A percentile compares a stretch with the other conserved stretches of the same genome.
Evolutionary conservation across 2,797 vertebrate genomes (phyloP).

Genomic region (Cynodonichthys magdalenae): DNA sequence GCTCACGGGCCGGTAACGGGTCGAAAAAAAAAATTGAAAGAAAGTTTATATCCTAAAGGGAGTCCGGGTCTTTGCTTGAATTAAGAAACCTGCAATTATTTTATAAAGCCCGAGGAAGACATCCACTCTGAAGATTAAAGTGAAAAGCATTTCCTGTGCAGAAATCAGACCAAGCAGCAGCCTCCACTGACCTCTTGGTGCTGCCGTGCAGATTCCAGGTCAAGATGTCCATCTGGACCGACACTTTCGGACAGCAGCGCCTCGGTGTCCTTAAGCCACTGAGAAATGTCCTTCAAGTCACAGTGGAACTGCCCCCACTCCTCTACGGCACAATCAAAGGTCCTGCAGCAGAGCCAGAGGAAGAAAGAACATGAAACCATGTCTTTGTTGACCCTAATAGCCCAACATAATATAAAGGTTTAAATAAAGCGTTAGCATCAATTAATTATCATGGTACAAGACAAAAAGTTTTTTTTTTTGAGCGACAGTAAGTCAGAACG

Average conservation of each 20-base stretch:
- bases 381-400: neutral
- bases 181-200: conserved; percentile 86
- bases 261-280: conserved; percentile 89
- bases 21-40: no score
- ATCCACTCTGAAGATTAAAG: no score
- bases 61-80: no score
- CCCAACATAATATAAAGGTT: no score
- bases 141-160: neutral
- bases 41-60: no score
- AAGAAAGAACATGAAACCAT: neutral
- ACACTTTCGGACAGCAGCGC: conserved; percentile 76
- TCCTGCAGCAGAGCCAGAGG: conserved; percentile 57
- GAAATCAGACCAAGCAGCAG: neutral
- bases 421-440: no score
- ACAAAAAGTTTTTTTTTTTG: no score
- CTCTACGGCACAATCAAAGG: conserved; percentile 86
- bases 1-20: no score
- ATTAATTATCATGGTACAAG: no score
- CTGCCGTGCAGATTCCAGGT: conserved; percentile 78
- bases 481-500: no score
- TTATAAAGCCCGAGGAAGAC: no score
- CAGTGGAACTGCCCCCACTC: conserved; percentile 92
- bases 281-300: conserved; percentile 88
- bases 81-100: no score
- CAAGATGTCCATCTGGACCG: conserved; percentile 79